Evolutionary conservation across 2,797 vertebrate genomes (phyloP), one percentile per base, ranked within the genome.

Genomic region (Emydoidea blandingii): DNA sequence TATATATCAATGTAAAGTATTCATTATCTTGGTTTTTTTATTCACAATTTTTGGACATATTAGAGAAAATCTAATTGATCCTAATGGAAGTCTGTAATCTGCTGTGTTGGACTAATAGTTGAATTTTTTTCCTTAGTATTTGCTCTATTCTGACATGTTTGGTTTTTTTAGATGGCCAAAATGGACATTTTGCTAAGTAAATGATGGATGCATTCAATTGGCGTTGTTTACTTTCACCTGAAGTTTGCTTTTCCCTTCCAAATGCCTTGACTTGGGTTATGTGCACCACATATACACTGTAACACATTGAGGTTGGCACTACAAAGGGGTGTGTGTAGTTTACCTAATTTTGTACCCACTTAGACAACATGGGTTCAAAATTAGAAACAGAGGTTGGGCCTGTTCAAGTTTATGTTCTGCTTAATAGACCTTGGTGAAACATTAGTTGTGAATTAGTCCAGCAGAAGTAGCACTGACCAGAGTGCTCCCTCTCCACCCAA

Each of bases 111-210:
- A 52, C 37, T 74, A 85, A 29, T 0, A 78, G 37, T 18, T 16
- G 11, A 1, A 3, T 2, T 12, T 56, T 53, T 79, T 2, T 0
- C 4, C 0, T 19, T 34, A 89, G 1, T 0, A 14, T 59, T 86
- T 85, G 83, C 3, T 4, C 47, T 65, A 6, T 78, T 72, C 41
- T 78, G 29, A 83, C 3, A 4, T 52, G 56, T 68, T 89, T 87
- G 23, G 57, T 78, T 4, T 29, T 9, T 54, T 62, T 72, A 0
- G 12, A 5, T 54, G 1, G 54, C 19, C 76, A 78, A 83, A 83
- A 68, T 68, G n/a, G 25, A 19, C 0, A 0, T 68, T 81, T 92
- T 29, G 4, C 14, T 68, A 82, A 88, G 16, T 8, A 49, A 80
- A 4, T 56, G n/a, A 62, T 12, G 5, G 29, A n/a, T 7, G 27